Evolutionary conservation across 2,797 vertebrate species (phyloP), one percentile per base, ranked within the genome.

Genomic region (Arremon aurantiirostris): DNA sequence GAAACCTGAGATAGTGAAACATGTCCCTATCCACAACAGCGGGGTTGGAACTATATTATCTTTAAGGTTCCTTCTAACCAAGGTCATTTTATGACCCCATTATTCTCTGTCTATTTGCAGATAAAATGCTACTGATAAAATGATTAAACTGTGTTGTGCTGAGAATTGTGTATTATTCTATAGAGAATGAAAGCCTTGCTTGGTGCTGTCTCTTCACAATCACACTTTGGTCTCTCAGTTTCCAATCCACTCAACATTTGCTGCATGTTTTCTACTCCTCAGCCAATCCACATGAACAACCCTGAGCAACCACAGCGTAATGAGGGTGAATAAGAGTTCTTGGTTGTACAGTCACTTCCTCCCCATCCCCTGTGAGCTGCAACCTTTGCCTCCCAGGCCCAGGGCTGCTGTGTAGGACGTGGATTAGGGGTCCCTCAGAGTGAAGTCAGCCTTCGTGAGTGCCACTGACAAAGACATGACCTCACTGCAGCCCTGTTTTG

Each of bases 271-370:
- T 83, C 77, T 83, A 8, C 0, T 9, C 55, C 15, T 90, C 76
- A 82, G 77, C 76, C 88, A 90, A 85, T 75, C 93, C 82, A 76
- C 85, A 75, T 1, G 32, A 88, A 47, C 72, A 65, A 47, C 76
- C 57, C 11, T 24, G 57, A 91, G 69, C 64, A 85, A 69, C 65
- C 69, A 81, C 85, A 76, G 69, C 16, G 9, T 64, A 84, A 92
- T 52, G 73, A 90, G 73, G 59, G 46, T 90, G 88, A 94, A 57
- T 91, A 92, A 94, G 16, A 88, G 76, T 14, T 53, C 49, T 71
- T 10, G 64, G 61, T 61, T 19, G 2, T 18, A 57, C 13, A 93
- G 72, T 83, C 79, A 86, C 65, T 86, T 89, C 69, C 71, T 91
- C 73, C 68, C 61, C 8, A 17, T 34, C 37, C 46, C 82, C 71